Base-by-base conservation (phyloP, 2,888 invertebrate genomes). In the Tipula lateralis region DNA sequence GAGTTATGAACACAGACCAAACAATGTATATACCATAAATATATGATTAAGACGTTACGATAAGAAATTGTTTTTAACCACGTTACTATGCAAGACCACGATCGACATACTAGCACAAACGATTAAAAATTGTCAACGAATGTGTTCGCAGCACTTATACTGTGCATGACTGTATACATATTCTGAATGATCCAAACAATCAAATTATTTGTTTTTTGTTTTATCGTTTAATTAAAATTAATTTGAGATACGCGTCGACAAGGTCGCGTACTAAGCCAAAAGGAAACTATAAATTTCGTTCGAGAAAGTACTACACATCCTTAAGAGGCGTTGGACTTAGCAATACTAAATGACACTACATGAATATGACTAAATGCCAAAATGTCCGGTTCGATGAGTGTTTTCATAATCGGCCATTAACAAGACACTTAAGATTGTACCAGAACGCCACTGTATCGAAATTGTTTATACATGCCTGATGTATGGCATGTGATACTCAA, bases 21-120 rank as follows among this genome's bases (percentile, higher is more conserved):
- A 66, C 66, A 66, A 66, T 66, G 66, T 9, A 66, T n/a, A n/a
- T n/a, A n/a, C n/a, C n/a, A n/a, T n/a, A n/a, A n/a, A n/a, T n/a
- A n/a, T n/a, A n/a, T 66, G 66, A 66, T 66, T 66, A 66, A 66
- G 66, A 66, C 66, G 66, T 66, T 66, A 66, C 24, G 66, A 66
- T 66, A 66, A 66, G 9, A 50, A 66, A 19, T 44, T 66, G n/a
- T 66, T 66, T 9, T 9, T 24, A 66, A 66, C 66, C 24, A 66
- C 24, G 7, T 24, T 24, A 66, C 24, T 12, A 66, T 9, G 1
- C 24, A 66, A n/a, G n/a, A n/a, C n/a, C n/a, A n/a, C n/a, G n/a
- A n/a, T 66, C 9, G 1, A 66, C 24, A 7, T 24, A 66, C n/a
- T n/a, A n/a, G n/a, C n/a, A 2, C 19, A 24, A 66, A 44, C 16